Conservation (phyloP, 2,113 vertebrate genomes). For the Lophura nycthemera region DNA sequence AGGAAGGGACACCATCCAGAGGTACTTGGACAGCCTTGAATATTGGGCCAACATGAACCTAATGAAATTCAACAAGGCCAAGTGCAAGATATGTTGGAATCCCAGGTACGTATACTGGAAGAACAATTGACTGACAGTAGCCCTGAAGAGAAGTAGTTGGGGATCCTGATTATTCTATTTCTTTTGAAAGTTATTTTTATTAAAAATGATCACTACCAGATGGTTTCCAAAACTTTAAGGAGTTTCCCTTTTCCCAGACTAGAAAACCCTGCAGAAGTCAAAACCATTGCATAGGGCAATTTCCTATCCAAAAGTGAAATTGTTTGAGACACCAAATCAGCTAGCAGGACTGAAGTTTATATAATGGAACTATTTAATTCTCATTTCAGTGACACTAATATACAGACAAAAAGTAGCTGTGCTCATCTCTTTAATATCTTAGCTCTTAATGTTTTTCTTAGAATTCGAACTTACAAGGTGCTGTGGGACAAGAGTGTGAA, state of each 20-base stretch:
- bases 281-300: not conserved
- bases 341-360: not conserved
- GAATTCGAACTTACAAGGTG: not conserved
- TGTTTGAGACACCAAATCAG: not conserved
- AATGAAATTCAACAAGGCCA: too few species aligned
- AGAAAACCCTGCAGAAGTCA: not conserved
- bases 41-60: too few species aligned
- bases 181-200: not conserved
- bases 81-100: too few species aligned
- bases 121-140: too few species aligned
- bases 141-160: too few species aligned
- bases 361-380: not conserved
- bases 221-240: not conserved
- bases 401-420: not conserved
- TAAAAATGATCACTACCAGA: not conserved
- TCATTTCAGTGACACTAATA: not conserved
- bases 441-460: not conserved
- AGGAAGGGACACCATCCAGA: too few species aligned
- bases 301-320: not conserved
- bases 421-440: not conserved
- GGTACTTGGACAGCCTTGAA: too few species aligned
- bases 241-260: not conserved
- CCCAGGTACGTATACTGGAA: too few species aligned
- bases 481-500: accelerated
- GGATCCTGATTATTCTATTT: not conserved